phyloP scores from a whole-genome alignment of 2,888 invertebrate species.

The Escarpia spicata region DNA sequence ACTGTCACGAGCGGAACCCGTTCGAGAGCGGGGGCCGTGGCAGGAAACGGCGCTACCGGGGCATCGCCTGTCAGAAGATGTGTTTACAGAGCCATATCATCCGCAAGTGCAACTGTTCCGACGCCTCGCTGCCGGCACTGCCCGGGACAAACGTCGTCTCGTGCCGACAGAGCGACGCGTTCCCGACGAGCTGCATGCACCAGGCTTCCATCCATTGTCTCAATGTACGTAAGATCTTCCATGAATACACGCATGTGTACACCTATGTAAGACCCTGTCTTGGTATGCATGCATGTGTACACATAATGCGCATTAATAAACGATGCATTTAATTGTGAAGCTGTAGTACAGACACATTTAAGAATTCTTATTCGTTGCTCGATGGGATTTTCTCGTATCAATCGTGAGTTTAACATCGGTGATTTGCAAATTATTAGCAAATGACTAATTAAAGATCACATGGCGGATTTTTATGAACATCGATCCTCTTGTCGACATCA shows the following conservation, averaged over 20 bases:
- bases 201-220: conserved; percentile 39
- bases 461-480: too few relatives aligned
- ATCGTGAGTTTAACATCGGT: too few relatives aligned
- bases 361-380: too few relatives aligned
- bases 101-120: conserved; percentile 38
- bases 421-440: too few relatives aligned
- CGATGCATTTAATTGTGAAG: too few relatives aligned
- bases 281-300: too few relatives aligned
- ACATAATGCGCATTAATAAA: too few relatives aligned
- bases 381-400: too few relatives aligned
- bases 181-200: conserved; percentile 41
- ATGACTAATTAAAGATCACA: too few relatives aligned
- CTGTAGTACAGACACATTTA: too few relatives aligned
- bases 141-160: conserved; percentile 25
- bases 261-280: too few relatives aligned
- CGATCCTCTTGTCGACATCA: too few relatives aligned
- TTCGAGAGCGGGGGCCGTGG: conserved; percentile 27
- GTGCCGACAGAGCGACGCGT: conserved; percentile 36
- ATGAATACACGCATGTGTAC: background rate
- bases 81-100: conserved; percentile 42
- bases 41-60: conserved; percentile 31
- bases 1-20: conserved; percentile 37
- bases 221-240: background rate
- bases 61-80: conserved; percentile 43
- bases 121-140: conserved; percentile 37